Evolutionary conservation across 2,113 vertebrate genomes (phyloP).

Genomic region (Notothenia rossii): DNA sequence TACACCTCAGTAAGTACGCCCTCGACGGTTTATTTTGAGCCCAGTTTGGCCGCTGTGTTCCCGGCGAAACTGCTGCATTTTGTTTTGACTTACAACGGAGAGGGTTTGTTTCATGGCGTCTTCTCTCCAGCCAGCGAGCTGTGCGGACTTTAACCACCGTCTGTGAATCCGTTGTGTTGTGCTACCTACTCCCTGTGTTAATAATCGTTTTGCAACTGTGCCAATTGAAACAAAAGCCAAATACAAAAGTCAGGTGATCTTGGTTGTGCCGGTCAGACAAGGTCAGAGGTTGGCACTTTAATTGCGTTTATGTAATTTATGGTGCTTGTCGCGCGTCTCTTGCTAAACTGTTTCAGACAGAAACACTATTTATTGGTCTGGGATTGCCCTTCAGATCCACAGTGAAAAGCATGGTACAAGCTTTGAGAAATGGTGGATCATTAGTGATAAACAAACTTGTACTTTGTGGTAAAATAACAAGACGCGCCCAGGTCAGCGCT

Average conservation of each 20-base stretch:
- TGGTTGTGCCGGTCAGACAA: conserved; percentile 80
- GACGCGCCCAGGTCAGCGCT: conserved; percentile 52
- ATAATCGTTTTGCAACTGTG: conserved; percentile 33
- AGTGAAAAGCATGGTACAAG: conserved; percentile 9
- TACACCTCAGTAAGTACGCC: conserved; percentile 83
- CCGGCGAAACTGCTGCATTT: conserved; percentile 25
- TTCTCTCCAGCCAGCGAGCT: conserved; percentile 33
- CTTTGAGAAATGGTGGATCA: conserved; percentile 56
- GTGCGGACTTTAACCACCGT: conserved; percentile 62
- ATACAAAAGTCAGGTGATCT: conserved; percentile 82
- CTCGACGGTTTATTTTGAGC: neutral
- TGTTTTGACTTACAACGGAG: conserved; percentile 43
- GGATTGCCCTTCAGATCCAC: conserved; percentile 41
- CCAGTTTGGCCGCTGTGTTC: neutral
- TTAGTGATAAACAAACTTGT: conserved; percentile 63
- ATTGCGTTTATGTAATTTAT: conserved; percentile 87
- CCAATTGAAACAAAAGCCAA: conserved; percentile 61
- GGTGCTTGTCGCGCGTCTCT: conserved; percentile 76
- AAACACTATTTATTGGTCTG: conserved; percentile 77
- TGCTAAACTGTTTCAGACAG: conserved; percentile 76
- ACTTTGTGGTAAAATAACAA: conserved; percentile 30
- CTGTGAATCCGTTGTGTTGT: conserved; percentile 5
- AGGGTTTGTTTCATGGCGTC: conserved; percentile 73
- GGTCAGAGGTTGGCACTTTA: conserved; percentile 89
- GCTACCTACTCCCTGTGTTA: conserved; percentile 20